Base-by-base conservation (phyloP, 2,888 invertebrate genomes). In the Globia sparganii region DNA sequence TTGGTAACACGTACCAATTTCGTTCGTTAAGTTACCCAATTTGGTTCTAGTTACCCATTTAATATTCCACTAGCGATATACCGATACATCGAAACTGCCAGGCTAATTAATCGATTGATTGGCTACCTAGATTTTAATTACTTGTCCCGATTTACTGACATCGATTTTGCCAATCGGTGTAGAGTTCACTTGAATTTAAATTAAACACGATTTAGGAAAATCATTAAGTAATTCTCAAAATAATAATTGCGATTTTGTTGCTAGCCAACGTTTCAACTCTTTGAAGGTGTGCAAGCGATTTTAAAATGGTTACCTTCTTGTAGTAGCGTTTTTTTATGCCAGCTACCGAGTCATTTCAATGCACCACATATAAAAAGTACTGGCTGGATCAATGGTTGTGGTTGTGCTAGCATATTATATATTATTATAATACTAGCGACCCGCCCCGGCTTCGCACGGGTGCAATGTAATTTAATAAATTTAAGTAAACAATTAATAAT, bases 81-180 rank as follows among this genome's bases (percentile, higher is more conserved):
- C 37, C 58, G 78, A 77, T 83, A 73, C 66, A 75, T 78, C 74
- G 76, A 69, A 62, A 75, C 72, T 67, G 72, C 61, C 75, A 46
- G 53, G 66, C 62, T 81, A 78, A 81, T 86, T 79, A 79, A 64
- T 64, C 75, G 77, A 86, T 77, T 81, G 72, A 83, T 81, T 84
- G 79, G 58, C 31, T 75, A 43, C 53, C 66, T 84, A 81, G 75
- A 81, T 84, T 81, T 73, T 72, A 75, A 85, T 78, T 71, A 78
- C 81, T 73, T 68, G 62, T 58, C 31, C 70, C 81, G 77, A 77
- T 81, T 72, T 67, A 67, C 71, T 78, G 71, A 78, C 59, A 49
- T 25, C 34, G 40, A 46, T 78, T 78, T 70, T 58, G 43, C 43
- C 25, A 67, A 61, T 66, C 15, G 53, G 43, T 34, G 18, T 34